These are phyloP conservation scores for Drusus annulatus DNA, from an alignment of 1,140 invertebrate species.

Conservation along the genomic window DNA sequence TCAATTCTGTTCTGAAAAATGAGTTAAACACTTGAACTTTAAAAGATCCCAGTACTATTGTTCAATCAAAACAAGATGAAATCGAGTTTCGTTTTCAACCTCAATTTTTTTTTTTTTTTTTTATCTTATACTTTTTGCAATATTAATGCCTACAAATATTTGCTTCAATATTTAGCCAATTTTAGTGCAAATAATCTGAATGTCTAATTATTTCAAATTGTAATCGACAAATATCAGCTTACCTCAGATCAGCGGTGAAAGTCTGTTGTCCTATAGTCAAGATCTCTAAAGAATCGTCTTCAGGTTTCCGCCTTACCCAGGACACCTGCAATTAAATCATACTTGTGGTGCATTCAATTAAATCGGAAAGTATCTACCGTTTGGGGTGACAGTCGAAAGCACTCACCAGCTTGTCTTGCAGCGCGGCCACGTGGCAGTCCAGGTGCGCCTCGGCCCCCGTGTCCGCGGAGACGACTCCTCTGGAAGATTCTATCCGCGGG, in stretches of 20 bases:
- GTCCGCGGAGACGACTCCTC: conserved; percentile 46
- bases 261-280: conserved; percentile 79
- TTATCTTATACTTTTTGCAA: too few relatives aligned
- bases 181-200: too few relatives aligned
- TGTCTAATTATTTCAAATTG: too few relatives aligned
- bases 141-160: too few relatives aligned
- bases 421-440: conserved; percentile 50
- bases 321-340: conserved; percentile 74
- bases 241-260: conserved; percentile 82
- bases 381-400: neutral
- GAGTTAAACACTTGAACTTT: too few relatives aligned
- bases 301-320: conserved; percentile 78
- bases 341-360: neutral
- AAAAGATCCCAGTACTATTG: too few relatives aligned
- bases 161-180: too few relatives aligned
- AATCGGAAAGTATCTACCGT: too few relatives aligned
- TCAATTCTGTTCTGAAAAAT: too few relatives aligned
- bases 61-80: too few relatives aligned
- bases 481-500: conserved; percentile 51
- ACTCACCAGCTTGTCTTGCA: conserved; percentile 55
- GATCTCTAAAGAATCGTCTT: conserved; percentile 76
- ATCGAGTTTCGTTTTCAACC: too few relatives aligned
- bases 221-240: conserved; percentile 50
- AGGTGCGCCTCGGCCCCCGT: conserved; percentile 48
- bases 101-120: too few relatives aligned